Evolutionary conservation across 2,888 invertebrate genomes (phyloP).

Genomic region (Strigamia transsilvanica): DNA sequence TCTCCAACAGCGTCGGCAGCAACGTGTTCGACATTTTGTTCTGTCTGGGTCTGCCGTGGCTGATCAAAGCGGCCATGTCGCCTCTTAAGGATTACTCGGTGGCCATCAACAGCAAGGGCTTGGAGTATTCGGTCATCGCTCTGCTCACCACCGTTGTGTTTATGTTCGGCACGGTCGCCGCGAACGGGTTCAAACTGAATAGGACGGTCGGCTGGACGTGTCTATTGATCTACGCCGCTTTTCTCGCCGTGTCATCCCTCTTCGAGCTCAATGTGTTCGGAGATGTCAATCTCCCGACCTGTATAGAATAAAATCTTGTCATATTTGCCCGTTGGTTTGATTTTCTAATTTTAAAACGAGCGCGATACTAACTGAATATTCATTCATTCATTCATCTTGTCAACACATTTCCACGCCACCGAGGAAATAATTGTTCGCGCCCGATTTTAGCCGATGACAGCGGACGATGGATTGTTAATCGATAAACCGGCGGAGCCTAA

Average conservation of each 20-base stretch:
- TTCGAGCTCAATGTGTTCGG: slow-evolving; percentile 88
- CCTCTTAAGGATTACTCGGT: slow-evolving; percentile 73
- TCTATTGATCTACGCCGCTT: slow-evolving; percentile 73
- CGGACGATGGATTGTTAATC: background rate
- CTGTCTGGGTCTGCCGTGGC: slow-evolving; percentile 86
- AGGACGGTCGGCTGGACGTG: slow-evolving; percentile 75
- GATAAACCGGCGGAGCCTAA: background rate
- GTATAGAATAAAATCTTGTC: slow-evolving; percentile 62
- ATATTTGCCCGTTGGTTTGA: too few species aligned
- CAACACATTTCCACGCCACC: too few species aligned
- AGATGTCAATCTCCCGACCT: slow-evolving; percentile 86
- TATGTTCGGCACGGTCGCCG: slow-evolving; percentile 74
- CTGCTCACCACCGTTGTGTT: slow-evolving; percentile 77
- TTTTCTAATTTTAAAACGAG: too few species aligned
- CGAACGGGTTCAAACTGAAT: slow-evolving; percentile 77
- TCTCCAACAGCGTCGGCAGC: slow-evolving; percentile 88
- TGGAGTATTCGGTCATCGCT: slow-evolving; percentile 82
- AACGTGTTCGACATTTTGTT: slow-evolving; percentile 90
- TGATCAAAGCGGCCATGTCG: slow-evolving; percentile 72
- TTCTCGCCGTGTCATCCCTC: slow-evolving; percentile 79
- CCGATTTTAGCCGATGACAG: too few species aligned
- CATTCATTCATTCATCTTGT: too few species aligned
- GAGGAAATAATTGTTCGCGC: too few species aligned
- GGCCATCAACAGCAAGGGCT: slow-evolving; percentile 77
- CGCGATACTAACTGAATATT: too few species aligned